A percentile compares a stretch with the other conserved stretches of the same genome.
These are phyloP conservation scores for Abrostola triplasia DNA, from an alignment of 2,888 invertebrate genomes.

Conservation along the genomic window DNA sequence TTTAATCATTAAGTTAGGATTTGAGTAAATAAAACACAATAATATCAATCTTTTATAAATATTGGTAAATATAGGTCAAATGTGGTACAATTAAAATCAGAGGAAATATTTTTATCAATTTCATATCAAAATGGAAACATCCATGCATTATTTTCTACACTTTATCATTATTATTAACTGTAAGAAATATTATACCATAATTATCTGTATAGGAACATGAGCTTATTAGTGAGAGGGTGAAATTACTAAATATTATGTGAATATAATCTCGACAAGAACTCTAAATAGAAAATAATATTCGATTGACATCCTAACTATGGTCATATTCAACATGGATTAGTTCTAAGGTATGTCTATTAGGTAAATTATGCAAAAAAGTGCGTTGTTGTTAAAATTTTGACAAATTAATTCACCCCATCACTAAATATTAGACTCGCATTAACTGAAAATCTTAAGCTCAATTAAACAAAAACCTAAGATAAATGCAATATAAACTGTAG, in stretches of 20 bases:
- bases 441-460: constrained; percentile 60
- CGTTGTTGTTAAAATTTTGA: not conserved
- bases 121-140: constrained; percentile 87
- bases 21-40: constrained; percentile 72
- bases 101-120: constrained; percentile 86
- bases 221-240: constrained; percentile 71
- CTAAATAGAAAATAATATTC: not conserved
- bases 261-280: not conserved
- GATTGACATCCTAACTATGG: too few species aligned
- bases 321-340: too few species aligned
- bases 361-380: not conserved
- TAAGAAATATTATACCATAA: constrained; percentile 73
- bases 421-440: constrained; percentile 50
- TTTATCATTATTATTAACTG: constrained; percentile 79
- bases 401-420: constrained; percentile 66
- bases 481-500: constrained; percentile 65
- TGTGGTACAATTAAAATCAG: constrained; percentile 88
- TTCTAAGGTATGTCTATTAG: not conserved
- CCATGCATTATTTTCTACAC: constrained; percentile 87
- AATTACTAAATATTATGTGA: constrained; percentile 8
- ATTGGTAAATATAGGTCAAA: constrained; percentile 88
- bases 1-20: not conserved
- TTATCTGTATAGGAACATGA: constrained; percentile 82
- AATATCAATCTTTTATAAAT: constrained; percentile 88
- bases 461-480: constrained; percentile 62